Base-by-base conservation (phyloP, 2,888 invertebrate genomes). In the Brachypterus glaber region DNA sequence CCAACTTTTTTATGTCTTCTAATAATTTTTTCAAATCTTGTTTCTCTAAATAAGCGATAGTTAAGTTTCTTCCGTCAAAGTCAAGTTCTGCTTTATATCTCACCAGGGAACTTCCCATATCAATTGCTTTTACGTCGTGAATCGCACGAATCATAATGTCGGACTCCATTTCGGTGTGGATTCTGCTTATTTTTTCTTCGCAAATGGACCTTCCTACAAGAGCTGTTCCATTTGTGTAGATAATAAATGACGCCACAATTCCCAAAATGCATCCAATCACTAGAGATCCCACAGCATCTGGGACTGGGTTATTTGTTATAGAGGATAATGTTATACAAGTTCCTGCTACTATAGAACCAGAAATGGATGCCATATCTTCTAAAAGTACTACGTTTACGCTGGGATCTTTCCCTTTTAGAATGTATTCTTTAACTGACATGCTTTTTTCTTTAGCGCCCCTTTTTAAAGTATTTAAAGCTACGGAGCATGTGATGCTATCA, bases 71-170 rank as follows among this genome's bases (percentile, higher is more conserved):
- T 5, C 98, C 98, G 67, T 98, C 96, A 64, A 97, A 95, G 70
- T 98, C 97, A 47, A 98, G 77, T 70, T 98, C 98, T 31, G 98
- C 97, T 74, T 98, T 99, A 70, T 97, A 98, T 53, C 96, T 76
- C 44, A 96, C 88, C 40, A 90, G 72, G 54, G 82, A 85, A 60
- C 90, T 95, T 17, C 98, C 97, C 77, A 97, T 91, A 63, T 96
- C 93, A 40, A 97, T 97, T 17, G 96, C 95, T 69, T 98, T 98
- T 4, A 97, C 95, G 65, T 98, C 98, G 65, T 97, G 91, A 46
- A 98, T 88, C 14, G 95, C 92, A 62, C 80, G 69, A 46, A 86
- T 86, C 92, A 97, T 93, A 39, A 95, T 80, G 68, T 98, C 97
- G 54, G 84, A 76, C 68, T 97, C 96, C 45, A 98, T 68, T 53